Evolutionary conservation across 2,888 invertebrate species (phyloP).

Genomic region (Sthenelais limicola): DNA sequence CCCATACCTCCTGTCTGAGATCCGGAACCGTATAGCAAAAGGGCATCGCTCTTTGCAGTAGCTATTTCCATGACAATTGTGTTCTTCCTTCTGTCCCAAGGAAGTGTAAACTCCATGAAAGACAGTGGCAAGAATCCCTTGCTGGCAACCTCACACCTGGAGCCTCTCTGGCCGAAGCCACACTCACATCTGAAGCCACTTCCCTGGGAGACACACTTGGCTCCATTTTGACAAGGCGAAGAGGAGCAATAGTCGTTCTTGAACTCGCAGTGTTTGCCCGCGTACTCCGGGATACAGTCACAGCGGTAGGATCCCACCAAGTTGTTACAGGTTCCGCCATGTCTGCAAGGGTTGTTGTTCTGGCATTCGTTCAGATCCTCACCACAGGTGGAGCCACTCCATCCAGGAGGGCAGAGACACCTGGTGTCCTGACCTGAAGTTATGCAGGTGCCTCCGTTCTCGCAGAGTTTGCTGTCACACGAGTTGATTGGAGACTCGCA

Average conservation of each 20-base stretch:
- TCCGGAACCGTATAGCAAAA: slow-evolving; percentile 85
- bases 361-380: slow-evolving; percentile 78
- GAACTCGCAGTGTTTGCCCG: slow-evolving; percentile 61
- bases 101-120: slow-evolving; percentile 86
- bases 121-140: slow-evolving; percentile 92
- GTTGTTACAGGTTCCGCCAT: slow-evolving; percentile 82
- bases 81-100: slow-evolving; percentile 85
- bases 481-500: slow-evolving; percentile 90
- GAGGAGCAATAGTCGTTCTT: slow-evolving; percentile 56
- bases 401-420: slow-evolving; percentile 61
- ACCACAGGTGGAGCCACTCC: slow-evolving; percentile 61
- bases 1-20: slow-evolving; percentile 76
- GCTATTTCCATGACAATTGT: slow-evolving; percentile 91
- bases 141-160: slow-evolving; percentile 91
- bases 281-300: slow-evolving; percentile 59
- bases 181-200: slow-evolving; percentile 87
- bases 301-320: slow-evolving; percentile 60
- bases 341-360: slow-evolving; percentile 88
- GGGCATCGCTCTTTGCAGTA: slow-evolving; percentile 87
- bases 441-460: slow-evolving; percentile 87
- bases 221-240: slow-evolving; percentile 60
- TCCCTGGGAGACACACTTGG: slow-evolving; percentile 55
- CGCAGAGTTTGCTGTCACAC: slow-evolving; percentile 93
- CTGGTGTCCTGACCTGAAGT: slow-evolving; percentile 24
- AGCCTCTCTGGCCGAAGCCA: slow-evolving; percentile 87